Percentiles rank a stretch among this genome's conserved stretches.
These are phyloP conservation scores for Eumeta japonica DNA, from an alignment of 1,140 invertebrate species.

Conservation along the genomic window DNA sequence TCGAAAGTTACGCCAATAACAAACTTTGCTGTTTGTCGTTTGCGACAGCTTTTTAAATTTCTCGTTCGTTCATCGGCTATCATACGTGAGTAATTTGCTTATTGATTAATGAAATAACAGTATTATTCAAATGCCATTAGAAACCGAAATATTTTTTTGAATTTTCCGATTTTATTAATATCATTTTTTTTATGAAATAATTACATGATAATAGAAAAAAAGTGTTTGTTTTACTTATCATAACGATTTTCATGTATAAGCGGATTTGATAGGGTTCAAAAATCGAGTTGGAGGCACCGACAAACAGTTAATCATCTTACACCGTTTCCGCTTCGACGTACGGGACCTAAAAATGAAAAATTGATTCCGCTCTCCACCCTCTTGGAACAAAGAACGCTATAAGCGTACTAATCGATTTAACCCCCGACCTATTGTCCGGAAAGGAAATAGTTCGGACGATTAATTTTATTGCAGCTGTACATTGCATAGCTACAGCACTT, in stretches of 20 bases:
- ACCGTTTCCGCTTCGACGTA: constrained; percentile 3
- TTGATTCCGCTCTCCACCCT: no score
- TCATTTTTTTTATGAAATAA: no score
- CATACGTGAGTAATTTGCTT: no score
- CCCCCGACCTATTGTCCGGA: constrained; percentile 38
- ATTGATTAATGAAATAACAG: no score
- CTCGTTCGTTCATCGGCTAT: no score
- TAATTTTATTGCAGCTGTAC: constrained; percentile 42
- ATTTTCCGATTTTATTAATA: no score
- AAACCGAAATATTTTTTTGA: no score
- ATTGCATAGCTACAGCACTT: no score
- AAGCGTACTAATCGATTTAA: constrained; percentile 48
- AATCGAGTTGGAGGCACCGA: no score
- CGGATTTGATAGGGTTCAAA: constrained; percentile 1
- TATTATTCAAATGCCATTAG: no score
- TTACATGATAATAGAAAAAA: constrained; percentile 2
- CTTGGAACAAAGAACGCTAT: constrained; percentile 34
- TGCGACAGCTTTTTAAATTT: neutral
- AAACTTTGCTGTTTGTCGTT: neutral
- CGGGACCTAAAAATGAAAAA: no score
- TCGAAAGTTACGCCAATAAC: neutral
- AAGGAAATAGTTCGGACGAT: constrained; percentile 38
- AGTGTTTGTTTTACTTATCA: constrained; percentile 3
- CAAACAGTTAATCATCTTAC: neutral
- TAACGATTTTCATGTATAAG: neutral